Percentiles rank a stretch among this genome's conserved stretches.
phyloP scores from a whole-genome alignment of 92 coral and sea anemone genomes.

The Umimayanthus kanabou region DNA sequence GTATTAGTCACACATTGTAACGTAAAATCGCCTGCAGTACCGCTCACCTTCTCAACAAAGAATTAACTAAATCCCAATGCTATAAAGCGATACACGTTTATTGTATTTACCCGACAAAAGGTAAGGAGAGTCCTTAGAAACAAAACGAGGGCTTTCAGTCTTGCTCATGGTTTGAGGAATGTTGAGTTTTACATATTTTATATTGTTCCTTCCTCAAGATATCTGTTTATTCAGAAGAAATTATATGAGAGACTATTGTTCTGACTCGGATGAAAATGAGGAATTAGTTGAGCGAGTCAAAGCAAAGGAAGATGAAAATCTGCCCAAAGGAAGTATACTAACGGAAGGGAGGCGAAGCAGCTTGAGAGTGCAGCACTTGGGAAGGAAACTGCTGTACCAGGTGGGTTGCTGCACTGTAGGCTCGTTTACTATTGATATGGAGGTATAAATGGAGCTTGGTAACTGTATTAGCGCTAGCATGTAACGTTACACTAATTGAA shows the following conservation, averaged over 20 bases:
- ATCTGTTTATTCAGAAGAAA: neutral
- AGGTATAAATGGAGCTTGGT: no score
- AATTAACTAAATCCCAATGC: neutral
- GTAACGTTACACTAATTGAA: no score
- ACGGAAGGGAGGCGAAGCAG: no score
- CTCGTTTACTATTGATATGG: no score
- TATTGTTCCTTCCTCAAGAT: neutral
- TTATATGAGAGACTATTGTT: neutral
- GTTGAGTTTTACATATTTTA: no score
- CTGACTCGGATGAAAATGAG: neutral
- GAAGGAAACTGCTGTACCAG: no score
- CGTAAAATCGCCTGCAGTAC: neutral
- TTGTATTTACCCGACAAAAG: neutral
- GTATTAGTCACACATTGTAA: no score
- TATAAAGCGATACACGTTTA: no score
- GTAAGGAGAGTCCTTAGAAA: neutral
- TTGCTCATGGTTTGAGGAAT: neutral
- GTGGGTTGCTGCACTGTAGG: no score
- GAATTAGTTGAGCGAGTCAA: neutral
- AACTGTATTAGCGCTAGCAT: no score
- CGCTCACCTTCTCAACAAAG: neutral
- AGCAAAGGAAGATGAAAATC: slow-evolving; percentile 9
- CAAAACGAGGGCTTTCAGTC: neutral
- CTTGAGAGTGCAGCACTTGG: no score
- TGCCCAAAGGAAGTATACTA: slow-evolving; percentile 24